Base-by-base conservation (phyloP, 2,113 vertebrate genomes). In the Ophthalmotilapia sp. region DNA sequence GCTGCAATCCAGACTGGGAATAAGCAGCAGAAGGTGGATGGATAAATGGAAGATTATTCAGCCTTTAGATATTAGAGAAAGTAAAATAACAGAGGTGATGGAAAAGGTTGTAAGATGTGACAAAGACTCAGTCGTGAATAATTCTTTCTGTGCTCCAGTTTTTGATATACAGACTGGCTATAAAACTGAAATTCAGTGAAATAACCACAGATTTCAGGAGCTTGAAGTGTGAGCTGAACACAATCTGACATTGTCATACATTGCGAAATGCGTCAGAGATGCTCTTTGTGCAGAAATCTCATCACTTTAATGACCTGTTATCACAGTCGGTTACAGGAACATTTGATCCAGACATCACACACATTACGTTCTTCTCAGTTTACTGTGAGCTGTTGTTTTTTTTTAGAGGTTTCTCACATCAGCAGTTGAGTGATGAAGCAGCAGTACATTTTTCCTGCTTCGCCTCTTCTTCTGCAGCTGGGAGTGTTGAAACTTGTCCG, bases 401-500 rank as follows among this genome's bases (percentile, higher is more conserved):
- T 60, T 21, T 68, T 68, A 45, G 45, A 40, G 42, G 55, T 65
- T 65, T 75, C 19, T 40, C 47, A 90, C 36, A 58, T 82, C 45
- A 68, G 13, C 42, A 55, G 60, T 68, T 42, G 17, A 80, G 10
- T 0, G 9, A 75, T 31, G 36, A 56, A 75, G 53, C 54, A 49
- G 19, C 45, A 31, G 13, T 0, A 45, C 33, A 21, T 54, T 73
- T 45, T 23, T 56, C 9, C 19, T 1, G 11, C 1, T 47, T 54
- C 12, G 26, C 15, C 5, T 84, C 23, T 11, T 33, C 77, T 45
- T 9, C n/a, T 58, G 17, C 12, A 1, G 10, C 81, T 80, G 47
- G 86, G 5, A 55, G 87, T 86, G 92, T 90, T 90, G 58, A 82
- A 81, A 91, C 93, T 85, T 86, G 91, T 90, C 73, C 56, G 33